Evolutionary conservation across 2,888 invertebrate species (phyloP).

Genomic region (Diogma glabrata): DNA sequence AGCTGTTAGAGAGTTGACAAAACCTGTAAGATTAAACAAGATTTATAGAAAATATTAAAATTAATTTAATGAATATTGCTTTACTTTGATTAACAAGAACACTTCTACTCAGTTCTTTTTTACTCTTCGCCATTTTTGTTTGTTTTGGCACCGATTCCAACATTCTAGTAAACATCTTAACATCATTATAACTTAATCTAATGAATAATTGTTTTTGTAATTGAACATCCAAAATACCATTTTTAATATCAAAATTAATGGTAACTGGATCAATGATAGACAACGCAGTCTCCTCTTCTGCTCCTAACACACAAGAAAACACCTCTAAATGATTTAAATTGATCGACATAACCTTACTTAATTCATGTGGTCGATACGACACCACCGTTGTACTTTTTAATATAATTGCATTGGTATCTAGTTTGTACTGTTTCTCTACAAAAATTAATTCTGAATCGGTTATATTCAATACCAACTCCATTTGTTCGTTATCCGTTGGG

Average conservation of each 20-base stretch:
- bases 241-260: slow-evolving; percentile 59
- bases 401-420: slow-evolving; percentile 90
- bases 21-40: neutral
- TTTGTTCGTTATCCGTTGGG: slow-evolving; percentile 17
- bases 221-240: slow-evolving; percentile 46
- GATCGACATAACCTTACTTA: slow-evolving; percentile 68
- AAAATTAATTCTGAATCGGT: slow-evolving; percentile 92
- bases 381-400: slow-evolving; percentile 84
- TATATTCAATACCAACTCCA: slow-evolving; percentile 81
- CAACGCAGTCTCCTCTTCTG: slow-evolving; percentile 85
- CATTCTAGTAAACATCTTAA: slow-evolving; percentile 83
- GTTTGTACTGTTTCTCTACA: slow-evolving; percentile 77
- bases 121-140: slow-evolving; percentile 45
- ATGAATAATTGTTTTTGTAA: slow-evolving; percentile 61
- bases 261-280: slow-evolving; percentile 91
- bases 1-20: slow-evolving; percentile 34
- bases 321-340: slow-evolving; percentile 84
- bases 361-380: slow-evolving; percentile 58
- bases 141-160: slow-evolving; percentile 78
- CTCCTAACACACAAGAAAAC: slow-evolving; percentile 81
- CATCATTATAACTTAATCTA: slow-evolving; percentile 84
- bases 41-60: no score
- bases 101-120: slow-evolving; percentile 18
- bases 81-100: slow-evolving; percentile 1
- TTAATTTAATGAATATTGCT: no score